Base-by-base conservation (phyloP, 2,797 vertebrate genomes). In the Gallirallus australis region DNA sequence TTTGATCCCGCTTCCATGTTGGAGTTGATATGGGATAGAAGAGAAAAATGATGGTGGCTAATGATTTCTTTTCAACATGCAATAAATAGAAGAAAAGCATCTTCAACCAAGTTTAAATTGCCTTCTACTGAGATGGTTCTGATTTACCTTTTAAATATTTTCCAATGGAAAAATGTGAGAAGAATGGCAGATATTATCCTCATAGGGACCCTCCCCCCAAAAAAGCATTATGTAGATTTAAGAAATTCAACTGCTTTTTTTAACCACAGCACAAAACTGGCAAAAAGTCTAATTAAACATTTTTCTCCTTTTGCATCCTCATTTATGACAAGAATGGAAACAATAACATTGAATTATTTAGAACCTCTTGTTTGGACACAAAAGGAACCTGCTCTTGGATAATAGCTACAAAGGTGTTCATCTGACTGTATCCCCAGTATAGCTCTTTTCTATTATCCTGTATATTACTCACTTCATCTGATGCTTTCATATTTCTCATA, bases 311-410 rank as follows among this genome's bases (percentile, higher is more conserved):
- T 87, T 89, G 9, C 11, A 40, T 69, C 16, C 6, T 15, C 65
- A 40, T 40, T 28, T 85, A 23, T 37, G 10, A 4, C 17, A 75
- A 90, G 40, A 87, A 88, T n/a, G 35, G 31, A 94, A 94, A 77
- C 11, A 85, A 81, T 37, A 85, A n/a, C 35, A 68, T 17, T 63
- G 63, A 93, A 79, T 93, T 86, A 78, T 91, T 93, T 83, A 96
- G 35, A 85, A 66, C 20, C 33, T 64, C 23, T 78, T 72, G 39
- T 77, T 80, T 68, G 70, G 48, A 47, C 10, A 19, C 23, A 76
- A 24, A 17, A 52, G n/a, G 64, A 83, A 80, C 82, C 28, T 65
- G 6, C 30, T 31, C 15, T 64, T 70, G 35, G 11, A 35, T 63
- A 75, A 76, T 7, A 54, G 19, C 17, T 78, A 20, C 21, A 83